Percentiles rank a stretch among this genome's conserved stretches.
phyloP scores from a whole-genome alignment of 1,140 invertebrate genomes.

The Brachionus paranguensis region DNA sequence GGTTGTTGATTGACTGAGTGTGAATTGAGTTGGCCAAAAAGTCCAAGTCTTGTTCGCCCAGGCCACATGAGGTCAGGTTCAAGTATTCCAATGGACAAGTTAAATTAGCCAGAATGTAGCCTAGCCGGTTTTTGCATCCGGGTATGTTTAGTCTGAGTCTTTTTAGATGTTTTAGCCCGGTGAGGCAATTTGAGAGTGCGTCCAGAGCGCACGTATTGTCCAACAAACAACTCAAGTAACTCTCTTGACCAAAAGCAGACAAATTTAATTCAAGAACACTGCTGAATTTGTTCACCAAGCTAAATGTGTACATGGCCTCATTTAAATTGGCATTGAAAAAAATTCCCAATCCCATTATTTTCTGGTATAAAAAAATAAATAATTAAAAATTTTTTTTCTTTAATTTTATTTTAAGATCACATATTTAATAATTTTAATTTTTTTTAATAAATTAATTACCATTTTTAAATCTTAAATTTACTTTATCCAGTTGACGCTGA shows the following conservation, averaged over 20 bases:
- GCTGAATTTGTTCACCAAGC: neutral
- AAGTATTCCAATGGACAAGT: neutral
- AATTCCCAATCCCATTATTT: conserved; percentile 1
- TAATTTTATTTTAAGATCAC: too few relatives aligned
- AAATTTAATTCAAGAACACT: conserved; percentile 22
- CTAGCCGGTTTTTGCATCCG: neutral
- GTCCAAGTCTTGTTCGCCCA: neutral
- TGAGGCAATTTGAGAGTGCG: neutral
- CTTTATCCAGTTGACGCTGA: neutral
- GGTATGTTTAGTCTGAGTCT: neutral
- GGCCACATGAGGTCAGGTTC: neutral
- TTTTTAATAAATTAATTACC: neutral
- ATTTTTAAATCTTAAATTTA: neutral
- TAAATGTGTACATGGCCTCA: conserved; percentile 3
- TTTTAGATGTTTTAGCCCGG: neutral
- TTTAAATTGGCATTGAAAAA: conserved; percentile 9
- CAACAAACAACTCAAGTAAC: neutral
- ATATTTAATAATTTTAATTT: too few relatives aligned
- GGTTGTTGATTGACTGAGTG: neutral
- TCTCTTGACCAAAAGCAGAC: conserved; percentile 1
- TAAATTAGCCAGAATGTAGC: neutral
- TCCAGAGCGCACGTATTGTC: neutral
- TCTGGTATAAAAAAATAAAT: neutral
- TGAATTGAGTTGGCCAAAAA: neutral
- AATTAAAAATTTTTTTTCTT: neutral